Conservation (phyloP, 2,113 vertebrate species). For the Pedetes capensis region DNA sequence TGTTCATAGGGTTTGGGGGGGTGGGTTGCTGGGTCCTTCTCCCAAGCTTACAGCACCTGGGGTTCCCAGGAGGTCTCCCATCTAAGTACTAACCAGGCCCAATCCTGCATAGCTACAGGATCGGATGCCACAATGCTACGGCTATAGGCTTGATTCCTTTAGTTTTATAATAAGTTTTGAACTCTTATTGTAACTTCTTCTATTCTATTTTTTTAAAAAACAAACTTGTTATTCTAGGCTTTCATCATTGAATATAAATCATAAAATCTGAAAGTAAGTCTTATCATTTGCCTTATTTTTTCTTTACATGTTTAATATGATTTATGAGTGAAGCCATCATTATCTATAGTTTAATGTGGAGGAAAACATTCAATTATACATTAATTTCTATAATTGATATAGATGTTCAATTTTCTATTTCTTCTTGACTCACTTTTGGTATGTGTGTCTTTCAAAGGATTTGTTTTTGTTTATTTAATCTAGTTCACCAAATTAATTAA, state of each 20-base stretch:
- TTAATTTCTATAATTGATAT: neutral
- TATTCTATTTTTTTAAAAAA: neutral
- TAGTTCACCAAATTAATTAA: neutral
- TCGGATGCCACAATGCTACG: too few species aligned
- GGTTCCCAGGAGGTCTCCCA: too few species aligned
- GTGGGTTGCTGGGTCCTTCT: too few species aligned
- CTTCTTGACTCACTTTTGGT: neutral
- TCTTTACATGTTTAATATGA: neutral
- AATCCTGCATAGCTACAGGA: too few species aligned
- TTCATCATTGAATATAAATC: neutral
- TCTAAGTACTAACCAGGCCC: too few species aligned
- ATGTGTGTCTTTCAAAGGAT: neutral
- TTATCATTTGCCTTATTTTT: neutral
- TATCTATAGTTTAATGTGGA: neutral
- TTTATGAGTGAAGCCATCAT: neutral
- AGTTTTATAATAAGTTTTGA: neutral
- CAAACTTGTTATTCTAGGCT: neutral
- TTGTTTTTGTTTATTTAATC: neutral
- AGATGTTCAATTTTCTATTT: neutral
- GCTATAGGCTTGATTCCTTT: neutral
- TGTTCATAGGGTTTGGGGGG: too few species aligned
- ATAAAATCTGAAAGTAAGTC: neutral
- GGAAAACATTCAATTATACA: neutral
- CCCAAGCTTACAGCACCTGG: too few species aligned
- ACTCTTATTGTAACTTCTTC: neutral